Conservation (phyloP, 2,888 invertebrate species). For the Sphaeridia pumilis region DNA sequence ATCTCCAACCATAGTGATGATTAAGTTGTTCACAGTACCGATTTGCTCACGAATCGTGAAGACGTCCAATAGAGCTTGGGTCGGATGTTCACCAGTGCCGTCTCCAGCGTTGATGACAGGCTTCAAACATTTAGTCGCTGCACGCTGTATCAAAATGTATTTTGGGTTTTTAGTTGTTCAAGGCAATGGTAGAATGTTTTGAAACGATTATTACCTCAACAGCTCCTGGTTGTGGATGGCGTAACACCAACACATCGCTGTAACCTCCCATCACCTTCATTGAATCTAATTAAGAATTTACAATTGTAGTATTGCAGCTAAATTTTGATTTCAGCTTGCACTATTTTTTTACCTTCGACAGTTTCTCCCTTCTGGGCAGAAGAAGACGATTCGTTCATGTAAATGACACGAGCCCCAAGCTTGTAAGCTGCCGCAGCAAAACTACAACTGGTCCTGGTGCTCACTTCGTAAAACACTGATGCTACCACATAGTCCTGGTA, state of each 20-base stretch:
- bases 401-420: constrained; percentile 82
- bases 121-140: constrained; percentile 67
- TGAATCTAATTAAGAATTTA: constrained; percentile 47
- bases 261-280: constrained; percentile 81
- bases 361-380: constrained; percentile 96
- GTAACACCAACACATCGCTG: constrained; percentile 81
- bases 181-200: not conserved
- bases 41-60: constrained; percentile 98
- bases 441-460: constrained; percentile 90
- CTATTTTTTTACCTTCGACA: constrained; percentile 52
- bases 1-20: constrained; percentile 97
- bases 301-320: not conserved
- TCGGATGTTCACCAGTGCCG: constrained; percentile 93
- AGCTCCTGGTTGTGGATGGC: constrained; percentile 88
- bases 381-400: constrained; percentile 78
- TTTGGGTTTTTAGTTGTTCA: not conserved
- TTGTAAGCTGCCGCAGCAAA: constrained; percentile 95
- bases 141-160: constrained; percentile 48
- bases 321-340: not conserved
- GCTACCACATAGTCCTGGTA: constrained; percentile 79
- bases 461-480: constrained; percentile 93
- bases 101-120: constrained; percentile 98
- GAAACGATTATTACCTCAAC: constrained; percentile 54
- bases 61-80: constrained; percentile 91
- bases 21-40: constrained; percentile 93